Conservation (phyloP, 2,113 vertebrate species). For the Cyanistes caeruleus region DNA sequence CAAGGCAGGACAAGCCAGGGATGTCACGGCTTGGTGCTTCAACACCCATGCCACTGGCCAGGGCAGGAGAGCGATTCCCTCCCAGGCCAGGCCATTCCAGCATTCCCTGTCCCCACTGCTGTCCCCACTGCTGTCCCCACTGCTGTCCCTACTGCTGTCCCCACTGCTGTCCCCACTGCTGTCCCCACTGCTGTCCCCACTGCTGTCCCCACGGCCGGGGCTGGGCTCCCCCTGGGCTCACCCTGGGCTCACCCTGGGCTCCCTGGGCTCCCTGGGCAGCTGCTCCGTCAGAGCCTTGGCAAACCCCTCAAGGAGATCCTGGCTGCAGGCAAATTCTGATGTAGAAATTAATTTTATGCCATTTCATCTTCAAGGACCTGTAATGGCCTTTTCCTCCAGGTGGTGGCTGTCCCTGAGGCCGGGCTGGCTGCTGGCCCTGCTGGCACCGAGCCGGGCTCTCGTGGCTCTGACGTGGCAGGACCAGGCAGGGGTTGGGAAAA, state of each 20-base stretch:
- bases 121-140: no score
- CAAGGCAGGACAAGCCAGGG: accelerated
- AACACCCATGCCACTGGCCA: neutral
- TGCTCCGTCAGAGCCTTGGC: accelerated
- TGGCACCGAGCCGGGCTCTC: accelerated
- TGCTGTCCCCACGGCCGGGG: neutral
- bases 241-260: no score
- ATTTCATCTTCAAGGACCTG: neutral
- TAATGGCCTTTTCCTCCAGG: accelerated
- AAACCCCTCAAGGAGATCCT: neutral
- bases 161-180: no score
- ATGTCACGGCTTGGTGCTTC: neutral
- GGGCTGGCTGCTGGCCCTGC: neutral
- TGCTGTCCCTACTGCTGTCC: no score
- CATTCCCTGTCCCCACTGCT: accelerated
- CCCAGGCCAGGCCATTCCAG: accelerated
- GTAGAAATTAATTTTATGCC: no score
- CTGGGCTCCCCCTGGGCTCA: neutral
- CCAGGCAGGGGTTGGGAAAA: neutral
- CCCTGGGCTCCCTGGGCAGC: neutral
- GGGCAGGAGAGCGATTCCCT: neutral
- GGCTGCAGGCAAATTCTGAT: neutral
- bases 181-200: no score
- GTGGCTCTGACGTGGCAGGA: neutral
- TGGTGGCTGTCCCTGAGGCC: accelerated